phyloP scores from a whole-genome alignment of 2,797 vertebrate species.

The Sebastes miniatus region DNA sequence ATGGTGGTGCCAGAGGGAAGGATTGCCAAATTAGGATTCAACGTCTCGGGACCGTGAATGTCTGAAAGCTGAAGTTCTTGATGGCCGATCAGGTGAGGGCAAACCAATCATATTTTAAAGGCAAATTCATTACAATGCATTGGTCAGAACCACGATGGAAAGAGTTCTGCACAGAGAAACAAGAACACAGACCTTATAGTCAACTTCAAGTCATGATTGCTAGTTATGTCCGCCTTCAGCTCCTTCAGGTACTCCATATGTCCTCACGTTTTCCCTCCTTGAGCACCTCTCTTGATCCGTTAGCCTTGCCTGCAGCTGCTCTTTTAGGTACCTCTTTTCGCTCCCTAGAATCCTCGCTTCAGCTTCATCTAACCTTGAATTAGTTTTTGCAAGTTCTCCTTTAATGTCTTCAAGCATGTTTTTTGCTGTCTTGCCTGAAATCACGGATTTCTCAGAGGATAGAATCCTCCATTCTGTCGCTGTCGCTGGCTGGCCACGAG shows the following conservation, averaged over 20 bases:
- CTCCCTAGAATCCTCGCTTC: not conserved
- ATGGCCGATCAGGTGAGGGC: not conserved
- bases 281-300: not conserved
- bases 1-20: not conserved
- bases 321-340: not conserved
- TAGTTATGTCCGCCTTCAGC: not conserved
- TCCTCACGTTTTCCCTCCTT: rapidly evolving
- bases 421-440: not conserved
- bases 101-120: not conserved
- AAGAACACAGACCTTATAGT: not conserved
- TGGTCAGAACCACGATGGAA: not conserved
- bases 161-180: not conserved
- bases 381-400: not conserved
- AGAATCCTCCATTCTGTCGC: not conserved
- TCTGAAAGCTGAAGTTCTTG: not conserved
- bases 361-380: not conserved
- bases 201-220: not conserved
- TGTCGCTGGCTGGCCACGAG: not conserved
- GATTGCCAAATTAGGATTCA: not conserved
- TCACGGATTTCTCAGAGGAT: not conserved
- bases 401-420: not conserved
- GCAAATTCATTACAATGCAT: not conserved
- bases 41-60: not conserved
- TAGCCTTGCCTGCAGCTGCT: not conserved
- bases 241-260: not conserved